Evolutionary conservation across 2,888 invertebrate species (phyloP), one percentile per base, ranked within the genome.

Genomic region (Rhogogaster chlorosoma): DNA sequence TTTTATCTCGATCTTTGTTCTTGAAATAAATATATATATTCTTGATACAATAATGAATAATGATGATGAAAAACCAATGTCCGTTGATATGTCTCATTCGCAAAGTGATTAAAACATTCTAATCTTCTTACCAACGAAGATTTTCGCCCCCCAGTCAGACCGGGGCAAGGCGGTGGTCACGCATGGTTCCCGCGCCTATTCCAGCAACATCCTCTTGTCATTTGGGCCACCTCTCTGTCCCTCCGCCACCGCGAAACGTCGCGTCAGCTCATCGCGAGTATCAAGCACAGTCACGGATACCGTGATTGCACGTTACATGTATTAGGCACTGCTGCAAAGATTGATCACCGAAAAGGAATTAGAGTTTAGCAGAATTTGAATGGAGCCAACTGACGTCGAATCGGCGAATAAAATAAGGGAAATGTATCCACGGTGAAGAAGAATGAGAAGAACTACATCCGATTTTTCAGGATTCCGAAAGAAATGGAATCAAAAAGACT

Each of bases 161-260:
- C 36, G 36, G 67, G 38, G 86, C 84, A 86, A 86, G 85, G 86
- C 84, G 88, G 86, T 86, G 87, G 84, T 86, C 53, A 85, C 86
- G 77, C 64, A 86, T 86, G 88, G 90, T 92, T 92, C 92, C 92
- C 92, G 92, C 92, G 92, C 90, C 92, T 92, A 92, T 92, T 92
- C 89, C 89, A 90, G 88, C 88, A 85, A 92, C 92, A 92, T 92
- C 92, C 92, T 92, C 91, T 90, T 86, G 88, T 89, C 90, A 91
- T 90, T 91, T 90, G 88, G 89, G 89, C 90, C 83, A 83, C 83
- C 83, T 83, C 83, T 90, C 85, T 86, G 87, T 87, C 88, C 89
- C 86, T 85, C 86, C 86, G 82, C 85, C 85, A 75, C 78, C 77
- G 83, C 83, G 67, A 45, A 42, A 45, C 67, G 67, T 67, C 83